A percentile compares a stretch with the other conserved stretches of the same genome.
phyloP scores from a whole-genome alignment of 2,797 vertebrate genomes.

The Cephalopachus bancanus region DNA sequence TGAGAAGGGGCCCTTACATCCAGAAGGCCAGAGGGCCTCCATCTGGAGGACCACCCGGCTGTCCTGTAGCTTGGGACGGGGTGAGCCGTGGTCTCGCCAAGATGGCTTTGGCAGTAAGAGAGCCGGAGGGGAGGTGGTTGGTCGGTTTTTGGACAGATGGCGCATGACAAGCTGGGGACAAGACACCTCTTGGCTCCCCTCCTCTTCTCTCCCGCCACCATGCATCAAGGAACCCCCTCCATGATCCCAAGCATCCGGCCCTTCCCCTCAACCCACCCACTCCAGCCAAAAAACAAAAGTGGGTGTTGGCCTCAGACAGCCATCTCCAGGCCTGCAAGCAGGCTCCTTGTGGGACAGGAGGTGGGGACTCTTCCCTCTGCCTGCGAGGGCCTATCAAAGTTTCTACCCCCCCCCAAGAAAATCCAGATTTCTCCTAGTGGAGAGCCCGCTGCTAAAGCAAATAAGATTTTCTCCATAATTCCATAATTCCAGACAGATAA shows the following conservation, averaged over 20 bases:
- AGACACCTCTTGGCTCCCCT: too few relatives aligned
- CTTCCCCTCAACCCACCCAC: neutral
- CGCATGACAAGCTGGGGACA: accelerated
- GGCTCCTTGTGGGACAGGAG: accelerated
- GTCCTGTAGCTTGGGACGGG: neutral
- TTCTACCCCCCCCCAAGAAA: neutral
- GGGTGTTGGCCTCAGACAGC: neutral
- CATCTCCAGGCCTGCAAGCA: neutral
- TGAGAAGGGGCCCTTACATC: neutral
- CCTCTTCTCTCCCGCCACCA: neutral
- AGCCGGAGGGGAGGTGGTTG: neutral
- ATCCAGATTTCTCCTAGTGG: neutral
- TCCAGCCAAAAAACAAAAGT: neutral
- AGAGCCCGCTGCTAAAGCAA: constrained; percentile 39
- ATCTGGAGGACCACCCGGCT: neutral
- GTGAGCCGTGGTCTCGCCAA: neutral
- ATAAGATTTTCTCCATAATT: neutral
- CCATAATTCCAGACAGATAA: constrained; percentile 34
- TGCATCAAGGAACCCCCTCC: neutral
- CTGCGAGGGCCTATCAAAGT: neutral
- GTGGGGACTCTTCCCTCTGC: neutral
- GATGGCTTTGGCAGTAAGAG: neutral
- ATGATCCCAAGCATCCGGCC: neutral
- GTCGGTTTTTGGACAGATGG: too few relatives aligned
- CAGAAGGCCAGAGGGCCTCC: neutral